A percentile compares a stretch with the other conserved stretches of the same genome.
Conservation (phyloP, 2,797 vertebrate species). For the Cercopithecus hamlyni region DNA sequence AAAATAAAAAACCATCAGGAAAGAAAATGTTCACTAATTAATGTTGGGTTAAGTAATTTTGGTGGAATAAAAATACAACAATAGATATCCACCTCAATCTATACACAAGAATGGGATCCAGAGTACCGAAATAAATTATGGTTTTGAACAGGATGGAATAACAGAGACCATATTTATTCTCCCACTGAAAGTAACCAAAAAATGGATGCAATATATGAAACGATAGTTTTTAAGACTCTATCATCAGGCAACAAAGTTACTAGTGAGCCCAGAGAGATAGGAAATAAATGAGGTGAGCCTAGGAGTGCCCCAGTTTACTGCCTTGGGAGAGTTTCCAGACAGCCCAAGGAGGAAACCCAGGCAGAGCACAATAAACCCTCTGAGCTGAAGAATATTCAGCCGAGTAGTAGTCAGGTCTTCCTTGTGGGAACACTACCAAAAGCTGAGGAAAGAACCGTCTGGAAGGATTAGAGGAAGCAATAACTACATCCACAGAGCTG, state of each 20-base stretch:
- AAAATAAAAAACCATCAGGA: neutral
- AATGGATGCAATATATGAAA: neutral
- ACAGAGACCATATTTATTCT: neutral
- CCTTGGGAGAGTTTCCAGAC: neutral
- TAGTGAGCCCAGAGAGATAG: neutral
- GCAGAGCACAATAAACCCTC: neutral
- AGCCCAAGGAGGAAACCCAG: neutral
- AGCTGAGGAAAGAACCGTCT: neutral
- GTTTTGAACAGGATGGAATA: neutral
- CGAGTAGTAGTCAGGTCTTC: neutral
- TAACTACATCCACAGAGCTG: neutral
- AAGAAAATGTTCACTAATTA: neutral
- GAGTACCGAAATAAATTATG: neutral
- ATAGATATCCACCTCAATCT: neutral
- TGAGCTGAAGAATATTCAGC: neutral
- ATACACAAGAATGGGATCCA: neutral
- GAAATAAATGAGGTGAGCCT: neutral
- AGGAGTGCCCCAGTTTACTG: neutral
- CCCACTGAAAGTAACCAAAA: neutral
- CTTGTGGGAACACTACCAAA: neutral
- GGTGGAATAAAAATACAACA: slow-evolving; percentile 12
- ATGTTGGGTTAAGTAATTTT: neutral
- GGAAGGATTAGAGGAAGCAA: neutral
- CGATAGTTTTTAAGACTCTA: neutral
- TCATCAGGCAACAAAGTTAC: neutral